Conservation (phyloP, 37 sponge, comb jelly and placozoan species). For the Ianthella basta region DNA sequence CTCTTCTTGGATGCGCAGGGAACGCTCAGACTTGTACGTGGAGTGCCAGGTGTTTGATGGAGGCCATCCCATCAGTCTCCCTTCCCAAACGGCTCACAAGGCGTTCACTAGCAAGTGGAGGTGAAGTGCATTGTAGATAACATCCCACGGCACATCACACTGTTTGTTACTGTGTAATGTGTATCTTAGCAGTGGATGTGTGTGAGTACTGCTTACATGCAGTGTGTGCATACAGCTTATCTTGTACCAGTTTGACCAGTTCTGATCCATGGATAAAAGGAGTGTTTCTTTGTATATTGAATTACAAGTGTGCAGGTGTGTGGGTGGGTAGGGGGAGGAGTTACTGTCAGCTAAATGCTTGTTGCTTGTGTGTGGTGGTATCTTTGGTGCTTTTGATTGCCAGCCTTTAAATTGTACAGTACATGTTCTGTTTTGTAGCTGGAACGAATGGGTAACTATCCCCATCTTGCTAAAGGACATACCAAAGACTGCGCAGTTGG, state of each 20-base stretch:
- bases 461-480: constrained; percentile 87
- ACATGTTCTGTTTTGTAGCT: constrained; percentile 35
- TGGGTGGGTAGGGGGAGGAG: no score
- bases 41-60: constrained; percentile 81
- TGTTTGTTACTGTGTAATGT: constrained; percentile 6
- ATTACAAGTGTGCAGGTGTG: not conserved
- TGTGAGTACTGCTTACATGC: constrained; percentile 4
- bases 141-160: not conserved
- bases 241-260: no score
- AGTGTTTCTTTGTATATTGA: no score
- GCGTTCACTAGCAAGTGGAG: constrained; percentile 92
- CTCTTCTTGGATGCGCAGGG: constrained; percentile 33
- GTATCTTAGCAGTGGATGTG: not conserved
- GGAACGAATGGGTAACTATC: constrained; percentile 92
- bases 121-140: constrained; percentile 18
- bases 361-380: no score
- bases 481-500: constrained; percentile 75
- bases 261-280: no score
- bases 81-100: constrained; percentile 90
- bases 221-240: not conserved
- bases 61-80: constrained; percentile 81
- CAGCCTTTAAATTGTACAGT: no score
- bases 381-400: no score
- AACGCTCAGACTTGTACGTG: constrained; percentile 89
- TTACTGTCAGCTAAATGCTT: no score